Conservation (phyloP, 2,113 vertebrate genomes). For the Eolophus roseicapilla region DNA sequence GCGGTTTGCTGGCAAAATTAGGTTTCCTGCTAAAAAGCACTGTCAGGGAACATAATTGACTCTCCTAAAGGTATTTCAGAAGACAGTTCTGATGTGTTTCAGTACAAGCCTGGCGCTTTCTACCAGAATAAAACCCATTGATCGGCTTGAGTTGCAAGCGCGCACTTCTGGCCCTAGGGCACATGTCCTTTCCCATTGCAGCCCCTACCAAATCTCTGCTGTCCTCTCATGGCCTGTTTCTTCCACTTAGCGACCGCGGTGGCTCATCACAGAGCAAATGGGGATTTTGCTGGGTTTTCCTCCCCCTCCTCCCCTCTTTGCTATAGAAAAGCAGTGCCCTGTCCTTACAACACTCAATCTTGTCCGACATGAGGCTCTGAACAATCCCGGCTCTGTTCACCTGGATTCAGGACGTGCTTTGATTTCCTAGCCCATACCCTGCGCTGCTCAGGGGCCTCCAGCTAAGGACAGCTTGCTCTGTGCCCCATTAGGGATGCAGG, state of each 20-base stretch:
- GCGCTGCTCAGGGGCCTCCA: neutral
- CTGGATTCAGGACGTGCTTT: neutral
- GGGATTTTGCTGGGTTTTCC: neutral
- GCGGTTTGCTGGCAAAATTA: neutral
- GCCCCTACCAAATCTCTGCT: neutral
- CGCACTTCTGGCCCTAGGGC: neutral
- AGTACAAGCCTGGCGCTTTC: neutral
- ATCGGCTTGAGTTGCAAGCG: neutral
- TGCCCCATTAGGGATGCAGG: rapidly evolving
- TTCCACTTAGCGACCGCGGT: neutral
- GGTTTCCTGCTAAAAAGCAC: neutral
- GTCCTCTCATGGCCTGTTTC: neutral
- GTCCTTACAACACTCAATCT: neutral
- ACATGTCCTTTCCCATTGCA: neutral
- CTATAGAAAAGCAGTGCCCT: neutral
- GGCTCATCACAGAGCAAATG: neutral
- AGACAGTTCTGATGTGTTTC: neutral
- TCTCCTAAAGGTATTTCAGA: neutral
- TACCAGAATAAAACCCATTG: neutral
- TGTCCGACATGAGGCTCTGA: neutral
- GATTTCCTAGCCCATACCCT: neutral
- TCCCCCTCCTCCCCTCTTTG: neutral
- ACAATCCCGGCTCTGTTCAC: constrained; percentile 28
- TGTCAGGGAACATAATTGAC: neutral
- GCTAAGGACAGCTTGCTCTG: neutral